Percentiles rank a stretch among this genome's conserved stretches.
Evolutionary conservation across 2,797 vertebrate species (phyloP).

Genomic region (Girardinus metallicus): DNA sequence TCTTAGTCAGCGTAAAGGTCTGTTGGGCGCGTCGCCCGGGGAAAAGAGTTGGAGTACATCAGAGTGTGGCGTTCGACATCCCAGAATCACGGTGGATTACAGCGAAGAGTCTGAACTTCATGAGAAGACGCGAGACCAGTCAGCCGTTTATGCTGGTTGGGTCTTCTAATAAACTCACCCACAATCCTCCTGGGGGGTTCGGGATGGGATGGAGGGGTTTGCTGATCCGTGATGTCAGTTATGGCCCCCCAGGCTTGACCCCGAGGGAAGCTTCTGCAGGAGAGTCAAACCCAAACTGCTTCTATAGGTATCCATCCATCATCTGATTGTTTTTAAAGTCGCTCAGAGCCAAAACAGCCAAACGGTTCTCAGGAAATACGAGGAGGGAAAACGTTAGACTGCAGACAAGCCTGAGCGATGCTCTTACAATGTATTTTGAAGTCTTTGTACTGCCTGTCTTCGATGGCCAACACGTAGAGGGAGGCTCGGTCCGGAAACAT

Average conservation of each 20-base stretch:
- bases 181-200: constrained; percentile 34
- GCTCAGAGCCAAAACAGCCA: background rate
- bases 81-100: constrained; percentile 8
- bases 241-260: constrained; percentile 26
- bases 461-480: constrained; percentile 96
- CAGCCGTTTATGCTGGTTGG: constrained; percentile 31
- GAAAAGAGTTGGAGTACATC: constrained; percentile 26
- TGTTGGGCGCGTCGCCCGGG: background rate
- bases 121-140: constrained; percentile 30
- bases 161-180: constrained; percentile 35
- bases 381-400: background rate
- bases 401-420: constrained; percentile 44
- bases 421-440: constrained; percentile 99
- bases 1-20: constrained; percentile 27
- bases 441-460: constrained; percentile 99
- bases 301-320: constrained; percentile 10
- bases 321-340: constrained; percentile 14
- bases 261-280: constrained; percentile 36
- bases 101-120: background rate
- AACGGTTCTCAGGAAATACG: background rate
- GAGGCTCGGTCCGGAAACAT: constrained; percentile 99
- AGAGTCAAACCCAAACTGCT: constrained; percentile 1
- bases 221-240: constrained; percentile 59
- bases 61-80: background rate
- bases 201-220: constrained; percentile 48